These are phyloP conservation scores for Cydia strobilella DNA, from an alignment of 1,140 invertebrate species.

Conservation along the genomic window DNA sequence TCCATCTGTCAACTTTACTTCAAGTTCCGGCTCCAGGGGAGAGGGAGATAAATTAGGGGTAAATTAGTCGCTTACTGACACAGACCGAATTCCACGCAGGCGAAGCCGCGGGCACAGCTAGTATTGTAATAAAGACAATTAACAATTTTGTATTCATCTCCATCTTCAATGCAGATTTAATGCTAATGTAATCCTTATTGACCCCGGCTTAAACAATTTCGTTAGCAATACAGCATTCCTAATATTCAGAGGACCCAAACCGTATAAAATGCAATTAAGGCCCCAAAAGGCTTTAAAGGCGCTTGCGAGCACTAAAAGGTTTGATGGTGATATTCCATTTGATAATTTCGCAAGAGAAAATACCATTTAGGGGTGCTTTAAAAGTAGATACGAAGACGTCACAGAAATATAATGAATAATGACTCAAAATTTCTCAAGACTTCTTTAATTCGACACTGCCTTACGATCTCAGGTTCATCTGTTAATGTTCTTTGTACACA, in stretches of 20 bases:
- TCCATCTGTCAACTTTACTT: no score
- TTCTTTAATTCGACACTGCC: neutral
- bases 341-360: neutral
- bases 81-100: no score
- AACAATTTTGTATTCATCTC: constrained; percentile 12
- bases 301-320: constrained; percentile 13
- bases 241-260: constrained; percentile 19
- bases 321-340: constrained; percentile 21
- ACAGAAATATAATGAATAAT: constrained; percentile 23
- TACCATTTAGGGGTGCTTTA: neutral
- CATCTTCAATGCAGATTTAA: constrained; percentile 22
- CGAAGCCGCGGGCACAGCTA: no score
- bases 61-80: no score
- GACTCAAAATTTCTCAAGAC: neutral
- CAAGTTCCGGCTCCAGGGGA: no score
- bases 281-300: constrained; percentile 11
- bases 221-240: constrained; percentile 5
- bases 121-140: constrained; percentile 1
- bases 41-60: no score
- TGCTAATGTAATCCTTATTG: constrained; percentile 16
- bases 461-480: neutral
- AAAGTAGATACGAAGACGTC: neutral
- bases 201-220: constrained; percentile 20
- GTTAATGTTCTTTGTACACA: neutral
- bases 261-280: constrained; percentile 22